A percentile compares a stretch with the other conserved stretches of the same genome.
Evolutionary conservation across 2,113 vertebrate genomes (phyloP).

Genomic region (Pagrus major): DNA sequence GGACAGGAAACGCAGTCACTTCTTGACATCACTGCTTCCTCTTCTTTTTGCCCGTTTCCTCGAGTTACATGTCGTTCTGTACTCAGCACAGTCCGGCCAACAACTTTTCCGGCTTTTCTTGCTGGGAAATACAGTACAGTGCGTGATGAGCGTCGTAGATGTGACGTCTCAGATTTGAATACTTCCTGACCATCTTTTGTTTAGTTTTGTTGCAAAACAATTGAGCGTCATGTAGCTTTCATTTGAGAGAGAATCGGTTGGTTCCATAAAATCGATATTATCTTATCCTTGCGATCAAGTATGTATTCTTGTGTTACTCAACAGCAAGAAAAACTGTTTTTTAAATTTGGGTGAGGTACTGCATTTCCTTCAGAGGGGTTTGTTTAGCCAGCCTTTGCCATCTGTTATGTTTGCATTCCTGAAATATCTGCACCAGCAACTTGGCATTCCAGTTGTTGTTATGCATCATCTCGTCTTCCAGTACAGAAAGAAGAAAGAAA

Average conservation of each 20-base stretch:
- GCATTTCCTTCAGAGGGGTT: conserved; percentile 1
- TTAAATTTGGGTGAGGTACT: conserved; percentile 12
- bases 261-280: conserved; percentile 5
- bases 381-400: conserved; percentile 37
- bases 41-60: conserved; percentile 74
- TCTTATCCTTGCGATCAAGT: conserved; percentile 22
- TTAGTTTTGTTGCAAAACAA: conserved; percentile 34
- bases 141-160: background rate
- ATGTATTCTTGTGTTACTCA: background rate
- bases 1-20: conserved; percentile 70
- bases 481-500: conserved; percentile 21
- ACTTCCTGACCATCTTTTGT: conserved; percentile 13
- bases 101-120: conserved; percentile 44
- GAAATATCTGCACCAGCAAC: conserved; percentile 53
- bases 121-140: conserved; percentile 1
- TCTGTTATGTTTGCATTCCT: conserved; percentile 63
- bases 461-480: conserved; percentile 49
- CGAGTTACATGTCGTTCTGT: conserved; percentile 39
- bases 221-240: conserved; percentile 15
- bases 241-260: background rate
- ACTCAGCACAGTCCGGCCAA: conserved; percentile 27
- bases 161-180: conserved; percentile 16
- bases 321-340: background rate
- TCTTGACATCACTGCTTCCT: conserved; percentile 77
- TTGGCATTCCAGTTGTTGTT: conserved; percentile 70